phyloP scores from a whole-genome alignment of 2,113 vertebrate genomes.

The Gymnogyps californianus region DNA sequence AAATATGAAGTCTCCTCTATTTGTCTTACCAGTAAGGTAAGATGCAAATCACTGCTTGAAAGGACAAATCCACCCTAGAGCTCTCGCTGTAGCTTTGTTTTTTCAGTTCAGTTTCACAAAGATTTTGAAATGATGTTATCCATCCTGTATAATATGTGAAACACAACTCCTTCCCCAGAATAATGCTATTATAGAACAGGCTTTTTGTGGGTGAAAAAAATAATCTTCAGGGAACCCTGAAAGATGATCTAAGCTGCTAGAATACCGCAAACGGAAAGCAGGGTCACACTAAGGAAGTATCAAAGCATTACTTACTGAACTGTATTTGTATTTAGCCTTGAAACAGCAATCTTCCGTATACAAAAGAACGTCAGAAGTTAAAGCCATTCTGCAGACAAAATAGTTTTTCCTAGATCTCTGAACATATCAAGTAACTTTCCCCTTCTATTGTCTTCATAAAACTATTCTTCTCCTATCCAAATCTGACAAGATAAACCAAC shows the following conservation, averaged over 20 bases:
- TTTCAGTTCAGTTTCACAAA: background rate
- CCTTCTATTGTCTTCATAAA: background rate
- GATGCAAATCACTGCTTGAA: background rate
- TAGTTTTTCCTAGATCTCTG: background rate
- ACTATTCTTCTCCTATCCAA: background rate
- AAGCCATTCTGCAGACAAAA: background rate
- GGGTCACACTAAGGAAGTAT: background rate
- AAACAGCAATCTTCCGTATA: background rate
- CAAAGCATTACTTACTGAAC: background rate
- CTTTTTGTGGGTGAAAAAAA: background rate
- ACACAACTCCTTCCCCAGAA: background rate
- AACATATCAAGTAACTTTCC: background rate
- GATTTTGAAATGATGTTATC: background rate
- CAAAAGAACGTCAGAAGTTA: background rate
- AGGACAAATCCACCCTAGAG: background rate
- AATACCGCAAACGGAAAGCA: background rate
- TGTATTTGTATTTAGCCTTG: background rate
- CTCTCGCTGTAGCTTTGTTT: background rate
- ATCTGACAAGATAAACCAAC: conserved; percentile 7
- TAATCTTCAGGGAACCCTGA: background rate
- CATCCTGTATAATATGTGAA: background rate
- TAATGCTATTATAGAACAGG: background rate
- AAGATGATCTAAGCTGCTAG: background rate
- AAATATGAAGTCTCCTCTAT: background rate
- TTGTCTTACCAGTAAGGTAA: background rate